Percentiles rank a stretch among this genome's conserved stretches.
phyloP scores from a whole-genome alignment of 2,888 invertebrate genomes.

The Liposcelis brunnea region DNA sequence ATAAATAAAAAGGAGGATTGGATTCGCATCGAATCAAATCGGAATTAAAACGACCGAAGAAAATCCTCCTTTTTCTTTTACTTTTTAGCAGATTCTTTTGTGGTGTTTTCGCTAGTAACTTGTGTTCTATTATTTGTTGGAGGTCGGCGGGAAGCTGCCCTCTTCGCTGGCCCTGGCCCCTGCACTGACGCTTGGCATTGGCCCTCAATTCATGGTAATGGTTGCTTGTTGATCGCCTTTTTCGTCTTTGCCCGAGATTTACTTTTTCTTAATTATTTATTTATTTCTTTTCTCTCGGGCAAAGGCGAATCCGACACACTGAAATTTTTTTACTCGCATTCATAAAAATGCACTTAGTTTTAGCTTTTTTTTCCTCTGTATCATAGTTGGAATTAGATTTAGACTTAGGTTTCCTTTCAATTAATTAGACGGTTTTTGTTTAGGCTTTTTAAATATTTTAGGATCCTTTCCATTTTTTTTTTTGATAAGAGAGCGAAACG shows the following conservation, averaged over 20 bases:
- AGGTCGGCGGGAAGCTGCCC: conserved; percentile 36
- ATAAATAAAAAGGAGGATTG: no score
- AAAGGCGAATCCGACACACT: no score
- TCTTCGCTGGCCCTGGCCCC: conserved; percentile 31
- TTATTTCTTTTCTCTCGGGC: conserved; percentile 3
- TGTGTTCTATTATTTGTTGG: conserved; percentile 27
- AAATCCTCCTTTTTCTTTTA: background rate
- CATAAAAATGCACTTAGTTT: conserved; percentile 5
- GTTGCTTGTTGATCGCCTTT: background rate
- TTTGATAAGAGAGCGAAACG: no score
- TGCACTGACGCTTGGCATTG: conserved; percentile 34
- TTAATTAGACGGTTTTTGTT: no score
- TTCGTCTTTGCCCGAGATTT: background rate
- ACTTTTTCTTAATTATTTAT: background rate
- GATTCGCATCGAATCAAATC: no score
- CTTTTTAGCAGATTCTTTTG: background rate
- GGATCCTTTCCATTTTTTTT: no score
- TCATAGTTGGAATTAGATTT: conserved; percentile 4
- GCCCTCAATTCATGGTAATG: conserved; percentile 6
- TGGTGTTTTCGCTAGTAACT: no score
- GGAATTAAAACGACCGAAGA: no score
- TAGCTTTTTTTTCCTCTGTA: conserved; percentile 7
- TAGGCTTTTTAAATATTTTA: no score
- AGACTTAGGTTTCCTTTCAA: background rate
- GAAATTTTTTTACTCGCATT: no score